Conservation (phyloP, 2,797 vertebrate genomes). For the Sciurus vulgaris region DNA sequence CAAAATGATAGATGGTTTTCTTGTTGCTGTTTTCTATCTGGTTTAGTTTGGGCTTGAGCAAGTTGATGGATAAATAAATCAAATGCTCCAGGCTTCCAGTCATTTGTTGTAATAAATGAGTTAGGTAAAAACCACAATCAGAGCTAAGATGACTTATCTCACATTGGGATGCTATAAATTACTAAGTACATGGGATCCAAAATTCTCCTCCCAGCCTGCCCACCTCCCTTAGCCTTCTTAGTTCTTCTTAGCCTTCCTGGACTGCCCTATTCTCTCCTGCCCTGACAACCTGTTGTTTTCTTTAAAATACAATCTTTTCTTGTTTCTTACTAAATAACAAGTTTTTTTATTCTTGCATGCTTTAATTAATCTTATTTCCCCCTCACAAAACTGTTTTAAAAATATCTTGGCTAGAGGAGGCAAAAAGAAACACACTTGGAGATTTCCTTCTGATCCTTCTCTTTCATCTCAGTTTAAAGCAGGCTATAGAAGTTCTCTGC, state of each 20-base stretch:
- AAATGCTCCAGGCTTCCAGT: constrained; percentile 57
- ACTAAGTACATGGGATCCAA: neutral
- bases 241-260: neutral
- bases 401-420: neutral
- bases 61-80: constrained; percentile 75
- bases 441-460: neutral
- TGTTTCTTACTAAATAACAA: neutral
- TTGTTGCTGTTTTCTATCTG: constrained; percentile 63
- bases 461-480: constrained; percentile 27
- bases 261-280: neutral
- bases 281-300: neutral
- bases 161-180: constrained; percentile 53
- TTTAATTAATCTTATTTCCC: constrained; percentile 23
- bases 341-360: neutral
- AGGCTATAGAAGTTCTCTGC: neutral
- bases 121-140: constrained; percentile 61
- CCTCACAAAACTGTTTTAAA: neutral
- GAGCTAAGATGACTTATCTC: constrained; percentile 62
- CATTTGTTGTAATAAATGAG: constrained; percentile 68
- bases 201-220: neutral
- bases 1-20: constrained; percentile 71
- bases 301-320: neutral
- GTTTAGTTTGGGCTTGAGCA: constrained; percentile 59
- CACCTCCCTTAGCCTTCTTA: no score
- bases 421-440: neutral